Percentiles rank a stretch among this genome's conserved stretches.
These are phyloP conservation scores for Piaya cayana DNA, from an alignment of 2,113 vertebrate genomes.

Conservation along the genomic window DNA sequence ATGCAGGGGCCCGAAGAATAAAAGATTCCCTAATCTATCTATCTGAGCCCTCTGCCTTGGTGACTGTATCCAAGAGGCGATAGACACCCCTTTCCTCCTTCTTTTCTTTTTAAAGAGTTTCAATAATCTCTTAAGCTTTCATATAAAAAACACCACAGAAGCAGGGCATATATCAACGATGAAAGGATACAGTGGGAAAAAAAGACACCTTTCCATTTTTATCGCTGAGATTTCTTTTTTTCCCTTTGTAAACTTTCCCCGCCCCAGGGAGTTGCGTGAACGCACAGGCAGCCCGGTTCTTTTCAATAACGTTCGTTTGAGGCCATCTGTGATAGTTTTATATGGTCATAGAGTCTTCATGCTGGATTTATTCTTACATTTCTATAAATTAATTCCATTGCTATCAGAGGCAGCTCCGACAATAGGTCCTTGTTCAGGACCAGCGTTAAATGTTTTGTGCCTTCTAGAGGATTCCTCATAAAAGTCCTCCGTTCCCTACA, in stretches of 20 bases:
- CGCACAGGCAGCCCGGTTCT: slow-evolving; percentile 56
- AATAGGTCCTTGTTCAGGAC: slow-evolving; percentile 23
- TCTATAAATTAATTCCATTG: slow-evolving; percentile 70
- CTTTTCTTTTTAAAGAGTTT: slow-evolving; percentile 17
- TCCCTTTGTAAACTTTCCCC: slow-evolving; percentile 59
- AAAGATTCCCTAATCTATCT: background rate
- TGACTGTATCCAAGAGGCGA: background rate
- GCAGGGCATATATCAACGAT: slow-evolving; percentile 41
- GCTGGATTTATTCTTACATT: slow-evolving; percentile 70
- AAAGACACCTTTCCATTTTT: slow-evolving; percentile 56
- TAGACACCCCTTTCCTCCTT: background rate
- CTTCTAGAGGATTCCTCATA: slow-evolving; percentile 25
- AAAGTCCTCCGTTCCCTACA: background rate
- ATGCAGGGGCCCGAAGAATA: background rate
- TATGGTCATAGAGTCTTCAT: slow-evolving; percentile 43
- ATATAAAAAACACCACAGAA: slow-evolving; percentile 38
- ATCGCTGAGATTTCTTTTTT: slow-evolving; percentile 37
- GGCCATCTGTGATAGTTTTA: slow-evolving; percentile 65
- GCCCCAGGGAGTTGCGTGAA: slow-evolving; percentile 23
- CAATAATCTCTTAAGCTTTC: slow-evolving; percentile 52
- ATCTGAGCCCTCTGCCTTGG: background rate
- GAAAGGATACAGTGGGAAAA: slow-evolving; percentile 17
- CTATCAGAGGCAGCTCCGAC: slow-evolving; percentile 44
- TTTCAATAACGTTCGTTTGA: slow-evolving; percentile 60
- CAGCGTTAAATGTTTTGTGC: slow-evolving; percentile 51